Base-by-base conservation (phyloP, 1,140 invertebrate genomes). In the Lepidurus packardi region DNA sequence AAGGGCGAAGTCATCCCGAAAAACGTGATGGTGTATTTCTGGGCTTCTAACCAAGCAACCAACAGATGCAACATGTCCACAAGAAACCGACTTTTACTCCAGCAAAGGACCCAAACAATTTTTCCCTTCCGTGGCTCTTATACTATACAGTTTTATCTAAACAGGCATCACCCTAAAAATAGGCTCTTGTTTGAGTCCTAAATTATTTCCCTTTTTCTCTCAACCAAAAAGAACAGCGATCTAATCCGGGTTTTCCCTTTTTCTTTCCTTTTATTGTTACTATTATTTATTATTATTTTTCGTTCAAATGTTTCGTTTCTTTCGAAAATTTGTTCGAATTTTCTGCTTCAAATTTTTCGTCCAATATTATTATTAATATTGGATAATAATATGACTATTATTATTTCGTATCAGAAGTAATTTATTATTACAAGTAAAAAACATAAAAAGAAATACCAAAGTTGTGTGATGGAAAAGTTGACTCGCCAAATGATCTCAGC, bases 131-230 rank as follows among this genome's bases (percentile, higher is more conserved):
- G 53, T 34, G 34, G 34, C 13, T 65, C 53, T 65, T 16, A 65
- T 65, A 65, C 53, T 65, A 65, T 34, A 34, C 53, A 65, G 16
- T 65, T 65, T 65, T 65, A 65, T 65, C 53, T 65, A 65, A 65
- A 65, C 53, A 65, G 53, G 53, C 53, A 65, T 65, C 53, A 65
- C 53, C 53, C 53, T 65, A 65, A 65, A 65, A 65, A 65, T 65
- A 65, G 53, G 53, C 53, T 9, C 53, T 65, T 65, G 53, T 65
- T 65, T 65, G 53, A 65, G 9, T 7, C 53, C 53, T 21, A 65
- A n/a, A 65, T 65, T 11, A 65, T 65, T 65, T 65, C 53, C 16
- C 13, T 21, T 11, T 65, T 21, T 65, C 10, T 21, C 16, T n/a
- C 16, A 65, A 9, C 53, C 53, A 2, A 7, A 16, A 21, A 65